A percentile compares a stretch with the other conserved stretches of the same genome.
Conservation (phyloP, 2,888 invertebrate species). For the Odontomyia ornata region DNA sequence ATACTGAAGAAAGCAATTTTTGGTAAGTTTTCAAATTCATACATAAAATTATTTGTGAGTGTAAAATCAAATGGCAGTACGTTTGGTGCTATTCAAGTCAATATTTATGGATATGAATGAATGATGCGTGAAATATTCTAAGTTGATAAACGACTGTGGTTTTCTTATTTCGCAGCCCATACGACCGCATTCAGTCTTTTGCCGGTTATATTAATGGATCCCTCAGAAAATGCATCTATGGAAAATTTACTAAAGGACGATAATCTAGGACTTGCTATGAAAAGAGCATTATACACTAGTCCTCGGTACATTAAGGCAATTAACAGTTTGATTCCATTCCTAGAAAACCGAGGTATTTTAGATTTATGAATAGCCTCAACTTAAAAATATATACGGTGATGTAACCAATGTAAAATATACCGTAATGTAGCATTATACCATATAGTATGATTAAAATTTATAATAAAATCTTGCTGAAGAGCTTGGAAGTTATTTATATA, state of each 20-base stretch:
- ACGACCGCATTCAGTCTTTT: conserved; percentile 56
- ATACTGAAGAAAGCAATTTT: conserved; percentile 53
- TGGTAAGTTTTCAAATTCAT: conserved; percentile 54
- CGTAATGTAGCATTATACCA: no score
- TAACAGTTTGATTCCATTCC: conserved; percentile 56
- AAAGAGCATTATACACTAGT: conserved; percentile 53
- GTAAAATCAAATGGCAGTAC: no score
- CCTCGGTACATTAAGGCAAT: conserved; percentile 54
- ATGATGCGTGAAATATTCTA: no score
- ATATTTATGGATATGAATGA: no score
- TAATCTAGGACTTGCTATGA: conserved; percentile 49
- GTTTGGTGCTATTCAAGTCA: no score
- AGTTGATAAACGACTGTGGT: no score
- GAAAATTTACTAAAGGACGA: conserved; percentile 51
- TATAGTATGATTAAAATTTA: no score
- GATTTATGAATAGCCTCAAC: not conserved
- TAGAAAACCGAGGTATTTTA: conserved; percentile 55
- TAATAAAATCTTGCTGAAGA: no score
- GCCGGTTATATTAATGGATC: conserved; percentile 55
- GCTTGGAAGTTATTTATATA: no score
- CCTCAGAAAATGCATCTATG: conserved; percentile 54
- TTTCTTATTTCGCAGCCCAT: conserved; percentile 53
- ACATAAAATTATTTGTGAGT: no score
- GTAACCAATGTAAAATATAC: no score
- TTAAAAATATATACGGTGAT: conserved; percentile 17